Base-by-base conservation (phyloP, 2,888 invertebrate species). In the Rugalucina vietnamica region DNA sequence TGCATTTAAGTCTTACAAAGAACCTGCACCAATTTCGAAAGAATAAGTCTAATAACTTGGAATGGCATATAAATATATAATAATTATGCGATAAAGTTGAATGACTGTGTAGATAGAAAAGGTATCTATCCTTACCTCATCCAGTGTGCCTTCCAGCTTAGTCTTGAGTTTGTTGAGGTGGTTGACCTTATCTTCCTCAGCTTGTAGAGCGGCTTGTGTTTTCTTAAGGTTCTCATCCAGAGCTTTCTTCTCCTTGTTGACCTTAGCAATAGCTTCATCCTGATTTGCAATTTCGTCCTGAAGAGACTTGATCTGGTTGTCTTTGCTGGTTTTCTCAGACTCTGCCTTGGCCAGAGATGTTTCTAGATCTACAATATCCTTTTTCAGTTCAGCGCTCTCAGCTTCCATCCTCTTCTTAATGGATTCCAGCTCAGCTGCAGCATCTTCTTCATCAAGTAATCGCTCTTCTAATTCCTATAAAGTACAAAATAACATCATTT, bases 101-200 rank as follows among this genome's bases (percentile, higher is more conserved):
- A n/a, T n/a, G n/a, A n/a, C n/a, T n/a, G n/a, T n/a, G n/a, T n/a
- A n/a, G n/a, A n/a, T n/a, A n/a, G n/a, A n/a, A 27, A n/a, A 65
- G 12, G 12, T 65, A 21, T 21, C 18, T 10, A 70, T 70, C 70
- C 54, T 39, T 76, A 94, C 94, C 92, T 99, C 99, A 95, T 99
- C 99, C 90, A 99, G 97, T 94, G 98, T 99, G n/a, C 81, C 81
- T 50, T 99, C 99, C 95, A 99, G 97, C 96, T 99, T 99, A 94
- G 98, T 97, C 96, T 99, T 99, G 92, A 99, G 98, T 96, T 99
- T 99, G 97, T 98, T 99, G 95, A 99, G 97, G 96, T 99, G 99
- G 96, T 99, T 99, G 95, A 98, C 98, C 96, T 99, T 99, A 96
- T 99, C 99, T 95, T 99, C 99, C 93, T 99, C 98, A 90, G 98